Conservation (phyloP, 2,113 vertebrate species). For the Otus sunia region DNA sequence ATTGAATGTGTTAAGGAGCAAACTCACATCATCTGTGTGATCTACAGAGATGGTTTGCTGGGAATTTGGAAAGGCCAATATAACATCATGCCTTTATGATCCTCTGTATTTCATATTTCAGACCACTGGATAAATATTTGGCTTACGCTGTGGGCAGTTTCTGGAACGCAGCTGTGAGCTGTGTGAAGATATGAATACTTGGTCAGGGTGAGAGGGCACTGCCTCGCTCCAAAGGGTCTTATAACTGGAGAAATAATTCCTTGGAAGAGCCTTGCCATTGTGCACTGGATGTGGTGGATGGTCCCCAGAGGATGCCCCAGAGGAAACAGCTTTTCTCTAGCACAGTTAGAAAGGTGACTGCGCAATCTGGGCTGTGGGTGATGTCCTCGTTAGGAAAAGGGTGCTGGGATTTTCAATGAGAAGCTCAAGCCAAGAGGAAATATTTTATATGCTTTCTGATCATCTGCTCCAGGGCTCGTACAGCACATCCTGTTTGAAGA, state of each 20-base stretch:
- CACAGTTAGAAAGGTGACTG: not conserved
- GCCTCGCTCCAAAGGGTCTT: not conserved
- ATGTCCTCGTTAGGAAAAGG: not conserved
- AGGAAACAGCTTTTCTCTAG: not conserved
- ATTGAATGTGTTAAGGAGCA: accelerated
- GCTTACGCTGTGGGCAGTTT: not conserved
- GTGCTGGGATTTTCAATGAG: not conserved
- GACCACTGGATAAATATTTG: not conserved
- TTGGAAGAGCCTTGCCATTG: not conserved
- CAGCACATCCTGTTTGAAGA: not conserved
- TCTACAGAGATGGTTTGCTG: not conserved
- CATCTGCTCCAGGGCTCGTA: not conserved
- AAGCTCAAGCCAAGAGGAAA: not conserved
- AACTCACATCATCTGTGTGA: not conserved
- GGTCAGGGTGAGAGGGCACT: not conserved
- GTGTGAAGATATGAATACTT: not conserved
- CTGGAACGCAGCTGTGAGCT: not conserved
- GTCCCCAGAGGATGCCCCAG: not conserved
- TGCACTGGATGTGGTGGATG: not conserved
- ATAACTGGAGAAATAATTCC: not conserved
- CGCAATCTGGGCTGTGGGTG: not conserved
- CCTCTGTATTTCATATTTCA: not conserved
- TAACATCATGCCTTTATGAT: not conserved
- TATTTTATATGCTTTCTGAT: not conserved
- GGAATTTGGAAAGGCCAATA: not conserved